phyloP scores from a whole-genome alignment of 2,113 vertebrate species.

The Mustela lutreola region DNA sequence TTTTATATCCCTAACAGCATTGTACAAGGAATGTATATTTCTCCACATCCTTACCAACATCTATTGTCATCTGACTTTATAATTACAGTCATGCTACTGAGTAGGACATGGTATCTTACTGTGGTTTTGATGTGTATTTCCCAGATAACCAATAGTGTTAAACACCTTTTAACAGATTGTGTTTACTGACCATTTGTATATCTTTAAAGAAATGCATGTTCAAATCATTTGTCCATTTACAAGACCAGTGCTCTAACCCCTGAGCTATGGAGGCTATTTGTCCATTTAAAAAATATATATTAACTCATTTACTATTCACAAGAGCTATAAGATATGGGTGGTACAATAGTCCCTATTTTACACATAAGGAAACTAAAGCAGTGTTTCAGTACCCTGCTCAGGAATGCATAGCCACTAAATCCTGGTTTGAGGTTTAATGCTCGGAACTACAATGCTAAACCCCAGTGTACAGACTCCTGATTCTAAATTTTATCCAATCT shows the following conservation, averaged over 20 bases:
- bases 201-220: background rate
- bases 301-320: background rate
- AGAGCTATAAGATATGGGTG: background rate
- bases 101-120: background rate
- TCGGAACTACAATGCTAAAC: background rate
- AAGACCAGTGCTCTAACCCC: too few species aligned
- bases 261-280: too few species aligned
- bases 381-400: constrained; percentile 10
- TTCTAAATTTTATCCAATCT: background rate
- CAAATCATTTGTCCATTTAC: background rate
- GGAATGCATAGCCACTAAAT: background rate
- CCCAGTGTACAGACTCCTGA: background rate
- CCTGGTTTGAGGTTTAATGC: background rate
- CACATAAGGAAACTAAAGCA: background rate
- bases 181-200: background rate
- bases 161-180: background rate
- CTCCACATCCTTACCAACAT: background rate
- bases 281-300: background rate
- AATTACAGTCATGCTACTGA: background rate
- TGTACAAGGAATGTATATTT: background rate
- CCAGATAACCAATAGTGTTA: background rate
- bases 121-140: background rate
- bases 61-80: background rate
- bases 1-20: background rate
- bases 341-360: background rate